Percentiles rank a stretch among this genome's conserved stretches.
These are phyloP conservation scores for Ips nitidus DNA, from an alignment of 1,140 invertebrate species.

Conservation along the genomic window DNA sequence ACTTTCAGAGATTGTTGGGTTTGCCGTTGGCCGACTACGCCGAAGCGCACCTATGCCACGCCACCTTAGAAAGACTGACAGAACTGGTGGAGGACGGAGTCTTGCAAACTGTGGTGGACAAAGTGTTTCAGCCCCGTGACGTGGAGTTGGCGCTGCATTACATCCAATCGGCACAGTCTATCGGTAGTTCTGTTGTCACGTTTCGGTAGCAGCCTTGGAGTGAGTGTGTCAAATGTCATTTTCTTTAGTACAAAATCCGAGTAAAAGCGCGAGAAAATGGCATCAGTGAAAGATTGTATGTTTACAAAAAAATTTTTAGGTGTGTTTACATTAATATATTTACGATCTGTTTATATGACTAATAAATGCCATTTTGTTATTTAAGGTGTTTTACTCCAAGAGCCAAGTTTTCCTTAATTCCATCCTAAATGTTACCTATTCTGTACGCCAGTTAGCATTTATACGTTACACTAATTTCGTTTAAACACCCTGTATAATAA, in stretches of 20 bases:
- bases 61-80: conserved; percentile 56
- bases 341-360: too few species aligned
- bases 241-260: conserved; percentile 13
- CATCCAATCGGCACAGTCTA: conserved; percentile 63
- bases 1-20: conserved; percentile 32
- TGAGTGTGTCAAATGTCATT: not conserved
- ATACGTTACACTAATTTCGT: too few species aligned
- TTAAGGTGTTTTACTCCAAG: too few species aligned
- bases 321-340: too few species aligned
- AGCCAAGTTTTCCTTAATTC: too few species aligned
- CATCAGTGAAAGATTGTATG: not conserved
- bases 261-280: not conserved
- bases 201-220: conserved; percentile 58
- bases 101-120: conserved; percentile 63
- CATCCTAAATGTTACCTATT: too few species aligned
- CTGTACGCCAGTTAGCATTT: too few species aligned
- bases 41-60: conserved; percentile 54
- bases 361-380: too few species aligned
- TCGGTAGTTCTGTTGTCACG: conserved; percentile 74
- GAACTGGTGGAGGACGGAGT: conserved; percentile 58
- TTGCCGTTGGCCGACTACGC: conserved; percentile 50
- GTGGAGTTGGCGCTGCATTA: conserved; percentile 70
- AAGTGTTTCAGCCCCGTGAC: conserved; percentile 67
- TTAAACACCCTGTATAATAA: too few species aligned
- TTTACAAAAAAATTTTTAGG: too few species aligned